A percentile compares a stretch with the other conserved stretches of the same genome.
These are phyloP conservation scores for Progne subis DNA, from an alignment of 2,113 vertebrate species.

Conservation along the genomic window DNA sequence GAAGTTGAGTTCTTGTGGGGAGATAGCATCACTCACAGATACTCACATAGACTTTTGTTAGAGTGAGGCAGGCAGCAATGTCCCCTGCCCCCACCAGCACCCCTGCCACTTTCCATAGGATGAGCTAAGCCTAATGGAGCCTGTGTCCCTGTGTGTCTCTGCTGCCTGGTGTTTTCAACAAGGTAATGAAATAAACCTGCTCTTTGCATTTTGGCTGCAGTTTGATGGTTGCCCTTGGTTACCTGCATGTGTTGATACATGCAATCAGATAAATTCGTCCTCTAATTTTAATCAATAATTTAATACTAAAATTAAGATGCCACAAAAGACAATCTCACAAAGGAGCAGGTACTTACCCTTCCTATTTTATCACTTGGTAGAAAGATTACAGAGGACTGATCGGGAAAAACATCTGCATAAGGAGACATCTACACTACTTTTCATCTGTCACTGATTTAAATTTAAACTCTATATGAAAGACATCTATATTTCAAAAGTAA, in stretches of 20 bases:
- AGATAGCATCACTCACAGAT: not conserved
- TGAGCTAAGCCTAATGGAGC: rapidly evolving
- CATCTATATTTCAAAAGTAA: not conserved
- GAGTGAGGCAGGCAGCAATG: not conserved
- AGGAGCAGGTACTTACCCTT: not conserved
- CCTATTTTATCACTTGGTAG: not conserved
- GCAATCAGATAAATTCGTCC: not conserved
- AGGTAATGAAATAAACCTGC: not conserved
- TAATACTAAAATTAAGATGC: not conserved
- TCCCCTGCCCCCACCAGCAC: rapidly evolving
- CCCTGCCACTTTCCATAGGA: not conserved
- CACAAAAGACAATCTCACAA: not conserved
- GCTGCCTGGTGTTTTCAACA: not conserved
- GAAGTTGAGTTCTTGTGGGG: too few relatives aligned
- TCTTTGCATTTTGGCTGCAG: rapidly evolving
- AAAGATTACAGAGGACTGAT: not conserved
- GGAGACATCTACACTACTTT: not conserved
- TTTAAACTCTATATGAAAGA: not conserved
- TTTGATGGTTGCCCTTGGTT: not conserved
- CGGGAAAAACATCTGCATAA: not conserved
- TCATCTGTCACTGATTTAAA: not conserved
- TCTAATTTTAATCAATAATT: not conserved
- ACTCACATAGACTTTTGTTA: not conserved
- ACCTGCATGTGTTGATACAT: not conserved
- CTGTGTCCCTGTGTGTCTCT: not conserved